Evolutionary conservation across 2,888 invertebrate species (phyloP).

Genomic region (Tipula confusa): DNA sequence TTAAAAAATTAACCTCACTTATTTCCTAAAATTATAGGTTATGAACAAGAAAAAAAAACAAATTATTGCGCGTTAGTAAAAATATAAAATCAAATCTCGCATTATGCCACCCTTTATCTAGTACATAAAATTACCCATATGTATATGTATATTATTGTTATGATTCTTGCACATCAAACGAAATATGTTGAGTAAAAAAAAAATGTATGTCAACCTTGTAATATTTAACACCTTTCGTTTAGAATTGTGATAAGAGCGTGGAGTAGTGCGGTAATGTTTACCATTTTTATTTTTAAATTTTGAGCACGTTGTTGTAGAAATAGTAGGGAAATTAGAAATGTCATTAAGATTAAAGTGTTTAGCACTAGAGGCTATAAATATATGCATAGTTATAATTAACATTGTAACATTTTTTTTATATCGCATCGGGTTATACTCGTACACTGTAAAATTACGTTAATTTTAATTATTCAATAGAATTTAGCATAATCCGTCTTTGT

Average conservation of each 20-base stretch:
- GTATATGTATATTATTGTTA: background rate
- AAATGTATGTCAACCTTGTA: slow-evolving; percentile 20
- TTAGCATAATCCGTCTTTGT: background rate
- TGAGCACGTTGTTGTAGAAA: background rate
- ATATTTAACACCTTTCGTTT: background rate
- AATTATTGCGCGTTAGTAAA: no score
- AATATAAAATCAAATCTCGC: no score
- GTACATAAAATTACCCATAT: background rate
- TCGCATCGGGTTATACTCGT: background rate
- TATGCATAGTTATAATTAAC: background rate
- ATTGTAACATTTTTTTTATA: background rate
- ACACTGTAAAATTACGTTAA: background rate
- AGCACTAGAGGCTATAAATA: background rate
- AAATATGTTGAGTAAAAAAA: background rate
- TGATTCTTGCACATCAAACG: background rate
- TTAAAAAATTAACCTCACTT: no score
- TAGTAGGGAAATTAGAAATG: background rate
- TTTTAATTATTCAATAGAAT: background rate
- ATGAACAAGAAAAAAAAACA: no score
- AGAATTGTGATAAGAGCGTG: background rate
- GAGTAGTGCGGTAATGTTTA: no score
- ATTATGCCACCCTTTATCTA: no score
- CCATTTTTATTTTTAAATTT: background rate
- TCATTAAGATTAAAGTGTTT: background rate
- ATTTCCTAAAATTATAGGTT: no score